Evolutionary conservation across 2,888 invertebrate species (phyloP), one percentile per base, ranked within the genome.

Genomic region (Drosophila robusta): DNA sequence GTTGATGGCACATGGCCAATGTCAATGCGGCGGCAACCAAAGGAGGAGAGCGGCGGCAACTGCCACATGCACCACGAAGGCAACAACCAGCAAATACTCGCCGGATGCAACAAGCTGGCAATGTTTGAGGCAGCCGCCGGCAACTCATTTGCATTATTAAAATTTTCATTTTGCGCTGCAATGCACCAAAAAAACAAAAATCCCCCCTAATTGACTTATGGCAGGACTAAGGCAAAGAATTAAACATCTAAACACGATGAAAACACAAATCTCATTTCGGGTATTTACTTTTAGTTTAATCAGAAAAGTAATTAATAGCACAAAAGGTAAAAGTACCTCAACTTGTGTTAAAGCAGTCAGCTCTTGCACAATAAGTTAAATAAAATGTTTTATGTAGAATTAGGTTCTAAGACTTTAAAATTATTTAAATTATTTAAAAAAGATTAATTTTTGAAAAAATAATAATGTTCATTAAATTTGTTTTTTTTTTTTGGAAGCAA

Each of bases 131-230:
- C 78, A 65, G 69, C 70, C 70, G 42, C 36, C 49, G 41, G 68
- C 69, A 71, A 54, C 50, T 66, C 79, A 83, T 86, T 77, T 83
- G 84, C 84, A 83, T 87, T 88, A 88, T 88, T 88, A 80, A 87
- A 74, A 86, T 83, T 79, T 86, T 86, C 72, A 85, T 82, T 87
- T 81, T 51, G 42, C 50, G 61, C 63, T 74, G 57, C 70, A 63
- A 44, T 47, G 46, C 46, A 18, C 44, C 42, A 29, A 66, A 75
- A 64, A 70, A 44, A 41, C 45, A 18, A 18, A 54, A 47, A 62
- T 44, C 45, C 63, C 38, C 39, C 14, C 61, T 76, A 71, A 80
- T 80, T 71, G 71, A 62, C 76, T 75, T 74, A 46, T 11, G 56
- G n/a, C 29, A 22, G 14, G n/a, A 39, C 51, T 38, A 54, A 54